These are phyloP conservation scores for Poliocrania exsul DNA, from an alignment of 2,797 vertebrate genomes.

Conservation along the genomic window DNA sequence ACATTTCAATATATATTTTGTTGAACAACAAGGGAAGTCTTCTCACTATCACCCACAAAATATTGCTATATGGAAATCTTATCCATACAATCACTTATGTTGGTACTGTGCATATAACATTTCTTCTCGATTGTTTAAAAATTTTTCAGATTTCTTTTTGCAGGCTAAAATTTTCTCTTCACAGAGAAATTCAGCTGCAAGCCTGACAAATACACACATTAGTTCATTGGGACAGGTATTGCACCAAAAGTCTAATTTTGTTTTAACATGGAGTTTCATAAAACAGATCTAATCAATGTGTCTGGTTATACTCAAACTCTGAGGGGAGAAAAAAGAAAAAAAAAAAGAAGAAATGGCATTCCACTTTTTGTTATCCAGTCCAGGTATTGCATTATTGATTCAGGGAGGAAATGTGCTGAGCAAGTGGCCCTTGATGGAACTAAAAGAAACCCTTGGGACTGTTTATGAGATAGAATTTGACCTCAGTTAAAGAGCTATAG, in stretches of 20 bases:
- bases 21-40: neutral
- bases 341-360: neutral
- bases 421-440: slow-evolving; percentile 9
- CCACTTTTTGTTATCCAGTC: slow-evolving; percentile 31
- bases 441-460: slow-evolving; percentile 28
- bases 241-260: neutral
- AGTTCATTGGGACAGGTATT: neutral
- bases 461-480: slow-evolving; percentile 32
- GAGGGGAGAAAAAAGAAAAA: neutral
- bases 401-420: slow-evolving; percentile 56
- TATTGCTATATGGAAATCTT: neutral
- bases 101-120: neutral
- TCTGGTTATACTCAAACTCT: neutral
- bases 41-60: neutral
- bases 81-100: neutral
- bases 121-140: neutral
- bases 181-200: neutral
- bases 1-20: neutral
- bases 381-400: slow-evolving; percentile 58
- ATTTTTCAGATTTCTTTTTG: neutral
- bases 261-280: neutral
- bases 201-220: neutral
- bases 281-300: neutral
- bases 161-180: neutral
- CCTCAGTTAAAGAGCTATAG: slow-evolving; percentile 8